Conservation (phyloP, 2,797 vertebrate species). For the Pseudocheirus occidentalis region DNA sequence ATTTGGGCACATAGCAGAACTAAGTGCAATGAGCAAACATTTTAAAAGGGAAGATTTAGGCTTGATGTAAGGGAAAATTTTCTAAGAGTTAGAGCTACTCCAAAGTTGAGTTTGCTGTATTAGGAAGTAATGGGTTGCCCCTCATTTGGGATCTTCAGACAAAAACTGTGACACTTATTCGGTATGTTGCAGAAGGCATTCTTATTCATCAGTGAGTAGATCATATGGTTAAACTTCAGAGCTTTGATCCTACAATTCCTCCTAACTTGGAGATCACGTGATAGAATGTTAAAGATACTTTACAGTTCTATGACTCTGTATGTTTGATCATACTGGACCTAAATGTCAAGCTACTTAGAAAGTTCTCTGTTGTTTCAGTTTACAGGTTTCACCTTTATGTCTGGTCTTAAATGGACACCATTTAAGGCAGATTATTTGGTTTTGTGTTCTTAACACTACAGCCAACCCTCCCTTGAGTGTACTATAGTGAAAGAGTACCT, state of each 20-base stretch:
- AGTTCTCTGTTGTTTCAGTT: not conserved
- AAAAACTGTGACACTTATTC: not conserved
- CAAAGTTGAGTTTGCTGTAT: not conserved
- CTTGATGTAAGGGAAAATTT: not conserved
- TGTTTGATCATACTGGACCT: not conserved
- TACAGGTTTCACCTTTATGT: not conserved
- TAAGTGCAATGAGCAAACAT: not conserved
- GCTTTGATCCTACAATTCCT: not conserved
- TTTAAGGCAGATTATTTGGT: not conserved
- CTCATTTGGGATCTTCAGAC: not conserved
- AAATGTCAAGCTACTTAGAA: not conserved
- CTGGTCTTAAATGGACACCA: not conserved
- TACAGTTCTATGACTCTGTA: not conserved
- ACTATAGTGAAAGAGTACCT: not conserved
- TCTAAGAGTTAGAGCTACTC: not conserved
- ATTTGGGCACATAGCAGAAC: not conserved
- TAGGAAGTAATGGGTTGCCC: not conserved
- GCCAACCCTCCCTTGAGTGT: not conserved
- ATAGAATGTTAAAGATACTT: not conserved
- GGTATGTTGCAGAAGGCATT: not conserved
- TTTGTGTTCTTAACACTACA: not conserved
- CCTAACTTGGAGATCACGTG: not conserved
- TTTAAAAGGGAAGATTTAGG: not conserved
- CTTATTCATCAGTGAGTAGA: not conserved
- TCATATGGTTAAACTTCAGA: not conserved